Evolutionary conservation across 2,888 invertebrate species (phyloP), one percentile per base, ranked within the genome.

Genomic region (Drosophila ezoana): DNA sequence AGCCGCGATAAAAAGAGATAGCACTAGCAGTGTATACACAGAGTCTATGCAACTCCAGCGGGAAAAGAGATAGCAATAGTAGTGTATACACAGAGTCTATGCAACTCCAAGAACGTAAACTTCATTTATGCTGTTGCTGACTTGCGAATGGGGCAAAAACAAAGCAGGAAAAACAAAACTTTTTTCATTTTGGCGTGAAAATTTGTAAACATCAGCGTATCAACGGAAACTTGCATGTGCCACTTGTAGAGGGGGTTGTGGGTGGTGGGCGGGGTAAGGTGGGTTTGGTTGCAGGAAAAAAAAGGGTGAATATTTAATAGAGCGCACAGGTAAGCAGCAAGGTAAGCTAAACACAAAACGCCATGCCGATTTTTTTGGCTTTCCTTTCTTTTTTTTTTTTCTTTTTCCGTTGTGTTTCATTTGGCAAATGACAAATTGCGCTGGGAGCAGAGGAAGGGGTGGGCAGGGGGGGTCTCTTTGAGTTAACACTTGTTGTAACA

Each of bases 261-360:
- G 23, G 23, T 23, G 23, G 23, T 6, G 18, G 4, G 35, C 5
- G 43, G 32, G 41, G 57, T 9, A 23, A 37, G 51, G 13, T 6
- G 13, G 47, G 28, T 37, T 28, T 28, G 1, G 14, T 23, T 2
- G 2, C 11, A 18, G 14, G 35, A 33, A 18, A 52, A 61, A 84
- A 82, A 82, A 79, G 87, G 82, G 84, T 87, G 87, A 77, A 83
- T 87, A 83, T 87, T 87, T 83, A 83, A 83, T 84, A 84, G 74
- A 76, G 53, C 44, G 43, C 53, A 48, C 79, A 71, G 75, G 72
- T 81, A 40, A 52, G 28, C 52, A 13, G 23, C 32, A 44, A 76
- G 67, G 45, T 65, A 58, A 61, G 54, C 47, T 37, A 41, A 49
- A 37, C 48, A 43, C 48, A 44, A 54, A 49, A 47, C 38, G 13